Evolutionary conservation across 1,140 invertebrate genomes (phyloP), one percentile per base, ranked within the genome.

Genomic region (Formica exsecta): DNA sequence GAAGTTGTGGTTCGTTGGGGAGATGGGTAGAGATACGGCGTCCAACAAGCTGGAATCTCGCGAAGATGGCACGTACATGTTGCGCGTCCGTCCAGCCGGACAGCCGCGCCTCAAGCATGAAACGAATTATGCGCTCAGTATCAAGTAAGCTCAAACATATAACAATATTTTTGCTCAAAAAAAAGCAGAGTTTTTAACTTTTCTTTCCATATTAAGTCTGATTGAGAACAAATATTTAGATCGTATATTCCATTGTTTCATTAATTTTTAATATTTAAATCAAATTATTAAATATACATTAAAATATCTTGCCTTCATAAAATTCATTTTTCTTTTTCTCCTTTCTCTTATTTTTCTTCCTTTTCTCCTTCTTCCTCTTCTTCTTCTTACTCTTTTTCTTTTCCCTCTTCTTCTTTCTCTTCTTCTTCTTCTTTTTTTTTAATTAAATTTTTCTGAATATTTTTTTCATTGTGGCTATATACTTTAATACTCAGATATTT

Each of bases 61-160:
- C 59, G 96, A 97, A 88, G 97, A 98, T 94, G 98, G 98, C 84
- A 98, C 98, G 2, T 99, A 98, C 95, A 96, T 99, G 92, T 96
- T 99, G 65, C 95, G 98, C 65, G 97, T 98, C 80, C 96, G 98
- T 74, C 97, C 98, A 38, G 96, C 96, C 76, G 95, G 95, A 66
- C 93, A 95, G 73, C 94, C 95, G 41, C 92, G 94, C 44, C 89
- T 94, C 16, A 93, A 93, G 44, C 95, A 96, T 85, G 97, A 97
- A 94, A 97, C 97, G 25, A 96, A 97, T 92, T 98, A 98, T 93
- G 98, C 98, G 65, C 96, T 99, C 54, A 98, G 98, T 94, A 96
- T 99, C 86, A 98, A 98, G 98, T 98, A 96, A 96, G 96, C 0
- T 62, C 25, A 16, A 41, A 13, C 59, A 22, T 3, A 22, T 41